Conservation (phyloP, 2,113 vertebrate species). For the Equus przewalskii region DNA sequence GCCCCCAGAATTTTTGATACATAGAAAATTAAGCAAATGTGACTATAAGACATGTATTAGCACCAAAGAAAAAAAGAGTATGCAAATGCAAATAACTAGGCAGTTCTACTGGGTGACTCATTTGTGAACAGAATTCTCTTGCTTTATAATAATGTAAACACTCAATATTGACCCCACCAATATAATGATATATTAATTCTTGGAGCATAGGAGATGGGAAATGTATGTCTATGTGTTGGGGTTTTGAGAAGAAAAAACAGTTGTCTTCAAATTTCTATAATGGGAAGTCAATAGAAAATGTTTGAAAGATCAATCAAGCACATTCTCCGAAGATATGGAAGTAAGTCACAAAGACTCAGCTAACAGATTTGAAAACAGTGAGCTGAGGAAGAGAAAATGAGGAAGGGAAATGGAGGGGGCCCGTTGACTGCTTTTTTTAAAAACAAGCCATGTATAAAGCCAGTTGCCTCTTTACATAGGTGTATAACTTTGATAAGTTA, state of each 20-base stretch:
- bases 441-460: neutral
- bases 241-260: neutral
- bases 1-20: neutral
- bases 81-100: neutral
- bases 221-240: neutral
- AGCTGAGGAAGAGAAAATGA: neutral
- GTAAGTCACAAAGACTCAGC: neutral
- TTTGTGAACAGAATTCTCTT: neutral
- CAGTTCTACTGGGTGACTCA: neutral
- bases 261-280: neutral
- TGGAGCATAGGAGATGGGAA: neutral
- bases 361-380: neutral
- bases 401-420: neutral
- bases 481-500: neutral
- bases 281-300: constrained; percentile 3
- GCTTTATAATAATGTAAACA: neutral
- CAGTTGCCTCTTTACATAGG: neutral
- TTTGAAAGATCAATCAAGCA: neutral
- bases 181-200: neutral
- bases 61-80: neutral
- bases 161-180: neutral
- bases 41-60: neutral
- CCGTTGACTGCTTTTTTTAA: neutral
- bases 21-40: neutral
- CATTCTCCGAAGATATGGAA: neutral